Conservation (phyloP, 2,888 invertebrate genomes). For the Drosophila seclusa region DNA sequence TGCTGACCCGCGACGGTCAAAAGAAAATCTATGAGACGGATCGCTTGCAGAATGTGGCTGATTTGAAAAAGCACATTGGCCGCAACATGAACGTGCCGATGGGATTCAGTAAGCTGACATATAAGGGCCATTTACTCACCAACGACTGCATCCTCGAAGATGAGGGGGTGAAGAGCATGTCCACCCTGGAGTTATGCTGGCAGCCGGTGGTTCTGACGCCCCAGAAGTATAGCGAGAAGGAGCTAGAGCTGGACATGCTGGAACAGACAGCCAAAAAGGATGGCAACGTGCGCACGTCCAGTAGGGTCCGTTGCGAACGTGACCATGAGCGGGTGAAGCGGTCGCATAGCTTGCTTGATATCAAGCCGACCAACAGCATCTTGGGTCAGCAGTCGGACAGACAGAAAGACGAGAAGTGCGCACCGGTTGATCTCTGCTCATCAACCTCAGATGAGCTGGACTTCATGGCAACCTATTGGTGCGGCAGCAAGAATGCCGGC, state of each 20-base stretch:
- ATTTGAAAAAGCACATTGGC: conserved; percentile 56
- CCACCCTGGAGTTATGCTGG: conserved; percentile 60
- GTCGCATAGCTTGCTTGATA: conserved; percentile 5
- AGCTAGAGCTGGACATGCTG: conserved; percentile 49
- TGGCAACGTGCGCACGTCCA: neutral
- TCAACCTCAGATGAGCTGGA: conserved; percentile 52
- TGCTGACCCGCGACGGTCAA: conserved; percentile 62
- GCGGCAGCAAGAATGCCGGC: conserved; percentile 17
- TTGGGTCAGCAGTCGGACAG: neutral
- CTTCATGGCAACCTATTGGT: conserved; percentile 43
- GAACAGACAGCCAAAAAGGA: conserved; percentile 30
- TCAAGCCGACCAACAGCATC: neutral
- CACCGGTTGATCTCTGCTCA: neutral
- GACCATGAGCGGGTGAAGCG: conserved; percentile 8
- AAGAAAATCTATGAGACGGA: conserved; percentile 57
- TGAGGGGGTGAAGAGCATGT: conserved; percentile 53
- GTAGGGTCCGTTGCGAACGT: neutral
- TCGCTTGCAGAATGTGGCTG: conserved; percentile 55
- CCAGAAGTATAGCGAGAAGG: conserved; percentile 56
- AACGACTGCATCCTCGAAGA: conserved; percentile 56
- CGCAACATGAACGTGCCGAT: conserved; percentile 60
- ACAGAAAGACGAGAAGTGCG: neutral
- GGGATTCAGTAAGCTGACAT: conserved; percentile 61
- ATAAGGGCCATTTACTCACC: conserved; percentile 54
- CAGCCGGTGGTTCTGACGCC: conserved; percentile 60